Evolutionary conservation across 2,888 invertebrate species (phyloP).

Genomic region (Athalia cordata): DNA sequence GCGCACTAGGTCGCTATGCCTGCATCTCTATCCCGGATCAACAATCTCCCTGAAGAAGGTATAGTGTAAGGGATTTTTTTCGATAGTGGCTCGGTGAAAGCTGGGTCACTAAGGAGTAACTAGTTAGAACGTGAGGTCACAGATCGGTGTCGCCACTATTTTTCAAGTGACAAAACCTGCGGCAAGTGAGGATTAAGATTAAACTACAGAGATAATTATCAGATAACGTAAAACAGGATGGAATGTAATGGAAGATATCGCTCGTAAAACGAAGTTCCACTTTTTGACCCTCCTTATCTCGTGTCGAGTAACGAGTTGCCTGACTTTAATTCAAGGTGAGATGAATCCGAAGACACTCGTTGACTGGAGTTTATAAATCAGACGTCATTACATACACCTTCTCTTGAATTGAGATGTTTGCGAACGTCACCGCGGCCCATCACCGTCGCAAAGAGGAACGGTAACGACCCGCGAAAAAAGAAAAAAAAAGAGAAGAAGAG

Average conservation of each 20-base stretch:
- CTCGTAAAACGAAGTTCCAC: not conserved
- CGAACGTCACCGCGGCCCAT: constrained; percentile 37
- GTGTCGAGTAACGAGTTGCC: not conserved
- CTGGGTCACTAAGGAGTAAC: not conserved
- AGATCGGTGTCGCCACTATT: constrained; percentile 25
- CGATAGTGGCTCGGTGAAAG: constrained; percentile 14
- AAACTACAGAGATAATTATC: not conserved
- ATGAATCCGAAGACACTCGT: constrained; percentile 27
- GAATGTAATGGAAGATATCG: constrained; percentile 2
- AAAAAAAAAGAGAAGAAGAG: constrained; percentile 16
- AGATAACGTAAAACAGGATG: not conserved
- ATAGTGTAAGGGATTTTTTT: not conserved
- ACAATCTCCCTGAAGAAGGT: not conserved
- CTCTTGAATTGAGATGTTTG: constrained; percentile 41
- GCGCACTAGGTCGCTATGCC: too few relatives aligned
- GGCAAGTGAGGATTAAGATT: constrained; percentile 24
- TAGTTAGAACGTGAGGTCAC: constrained; percentile 11
- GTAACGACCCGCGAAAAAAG: constrained; percentile 17
- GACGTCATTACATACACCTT: constrained; percentile 41
- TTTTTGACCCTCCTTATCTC: constrained; percentile 1
- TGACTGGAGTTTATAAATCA: constrained; percentile 39
- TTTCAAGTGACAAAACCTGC: not conserved
- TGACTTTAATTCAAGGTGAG: constrained; percentile 27
- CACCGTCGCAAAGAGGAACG: constrained; percentile 25
- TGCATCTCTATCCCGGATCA: not conserved